Evolutionary conservation across 2,113 vertebrate genomes (phyloP).

Genomic region (Buteo buteo): DNA sequence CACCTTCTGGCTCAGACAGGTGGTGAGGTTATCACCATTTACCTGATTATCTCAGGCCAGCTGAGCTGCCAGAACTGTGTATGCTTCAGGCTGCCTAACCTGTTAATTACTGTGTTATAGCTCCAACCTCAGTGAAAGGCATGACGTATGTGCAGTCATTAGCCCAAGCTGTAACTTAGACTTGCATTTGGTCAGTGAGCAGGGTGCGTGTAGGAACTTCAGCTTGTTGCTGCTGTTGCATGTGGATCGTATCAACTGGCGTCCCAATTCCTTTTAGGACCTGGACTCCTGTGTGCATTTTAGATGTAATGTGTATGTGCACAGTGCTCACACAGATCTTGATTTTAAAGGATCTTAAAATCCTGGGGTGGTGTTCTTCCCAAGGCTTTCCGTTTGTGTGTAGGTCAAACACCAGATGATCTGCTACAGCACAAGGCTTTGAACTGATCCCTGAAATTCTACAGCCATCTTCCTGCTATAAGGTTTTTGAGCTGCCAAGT

Average conservation of each 20-base stretch:
- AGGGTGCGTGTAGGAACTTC: neutral
- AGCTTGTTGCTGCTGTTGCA: neutral
- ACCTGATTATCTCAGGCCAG: neutral
- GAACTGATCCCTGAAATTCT: neutral
- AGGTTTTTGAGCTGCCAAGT: conserved; percentile 10
- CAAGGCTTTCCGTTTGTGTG: neutral
- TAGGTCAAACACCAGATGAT: neutral
- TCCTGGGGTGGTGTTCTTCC: neutral
- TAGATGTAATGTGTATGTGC: neutral
- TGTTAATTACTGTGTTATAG: neutral
- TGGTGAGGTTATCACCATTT: neutral
- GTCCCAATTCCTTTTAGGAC: neutral
- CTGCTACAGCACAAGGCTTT: neutral
- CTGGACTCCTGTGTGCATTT: neutral
- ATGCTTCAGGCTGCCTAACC: neutral
- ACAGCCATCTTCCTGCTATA: neutral
- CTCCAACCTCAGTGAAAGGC: neutral
- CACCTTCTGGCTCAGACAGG: neutral
- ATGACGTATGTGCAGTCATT: neutral
- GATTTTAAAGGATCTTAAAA: neutral
- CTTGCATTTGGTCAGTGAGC: neutral
- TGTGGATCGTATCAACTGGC: neutral
- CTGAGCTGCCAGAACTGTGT: neutral
- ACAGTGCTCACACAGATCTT: neutral
- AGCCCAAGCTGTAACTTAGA: neutral